Evolutionary conservation across 2,797 vertebrate species (phyloP).

Genomic region (Leptatherina wallacei): DNA sequence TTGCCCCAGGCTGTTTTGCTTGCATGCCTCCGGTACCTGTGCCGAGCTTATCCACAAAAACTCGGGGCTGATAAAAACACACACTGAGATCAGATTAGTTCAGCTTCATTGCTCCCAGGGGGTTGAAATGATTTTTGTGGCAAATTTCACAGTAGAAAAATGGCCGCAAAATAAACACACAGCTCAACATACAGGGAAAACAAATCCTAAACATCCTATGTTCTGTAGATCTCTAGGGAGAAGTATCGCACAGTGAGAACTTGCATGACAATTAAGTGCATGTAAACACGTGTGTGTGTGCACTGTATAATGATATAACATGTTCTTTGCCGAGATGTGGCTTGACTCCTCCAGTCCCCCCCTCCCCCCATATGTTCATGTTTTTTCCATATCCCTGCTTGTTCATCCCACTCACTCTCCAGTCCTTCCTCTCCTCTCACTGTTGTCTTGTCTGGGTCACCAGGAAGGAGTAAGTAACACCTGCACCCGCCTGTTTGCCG

Average conservation of each 20-base stretch:
- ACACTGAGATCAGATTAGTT: slow-evolving; percentile 60
- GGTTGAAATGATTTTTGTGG: slow-evolving; percentile 19
- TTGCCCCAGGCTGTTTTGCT: slow-evolving; percentile 29
- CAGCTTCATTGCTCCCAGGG: slow-evolving; percentile 33
- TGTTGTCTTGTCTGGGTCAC: slow-evolving; percentile 81
- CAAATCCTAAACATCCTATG: not conserved
- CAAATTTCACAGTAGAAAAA: slow-evolving; percentile 17
- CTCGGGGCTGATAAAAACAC: slow-evolving; percentile 40
- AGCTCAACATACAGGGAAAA: not conserved
- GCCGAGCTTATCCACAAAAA: slow-evolving; percentile 47
- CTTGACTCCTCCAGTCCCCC: slow-evolving; percentile 24
- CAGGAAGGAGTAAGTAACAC: slow-evolving; percentile 95
- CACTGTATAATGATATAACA: slow-evolving; percentile 9
- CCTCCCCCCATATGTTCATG: slow-evolving; percentile 45
- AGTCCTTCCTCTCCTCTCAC: slow-evolving; percentile 77
- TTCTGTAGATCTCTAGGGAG: not conserved
- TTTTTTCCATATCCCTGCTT: slow-evolving; percentile 60
- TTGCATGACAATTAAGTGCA: slow-evolving; percentile 34
- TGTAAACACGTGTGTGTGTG: slow-evolving; percentile 29
- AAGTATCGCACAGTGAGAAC: not conserved
- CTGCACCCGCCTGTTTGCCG: slow-evolving; percentile 81
- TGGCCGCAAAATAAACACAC: not conserved
- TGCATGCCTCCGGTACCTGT: slow-evolving; percentile 36
- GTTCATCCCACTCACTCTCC: slow-evolving; percentile 70
- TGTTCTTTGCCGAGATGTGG: slow-evolving; percentile 30